Base-by-base conservation (phyloP, 2,888 invertebrate genomes). In the Spicauda simplicius region DNA sequence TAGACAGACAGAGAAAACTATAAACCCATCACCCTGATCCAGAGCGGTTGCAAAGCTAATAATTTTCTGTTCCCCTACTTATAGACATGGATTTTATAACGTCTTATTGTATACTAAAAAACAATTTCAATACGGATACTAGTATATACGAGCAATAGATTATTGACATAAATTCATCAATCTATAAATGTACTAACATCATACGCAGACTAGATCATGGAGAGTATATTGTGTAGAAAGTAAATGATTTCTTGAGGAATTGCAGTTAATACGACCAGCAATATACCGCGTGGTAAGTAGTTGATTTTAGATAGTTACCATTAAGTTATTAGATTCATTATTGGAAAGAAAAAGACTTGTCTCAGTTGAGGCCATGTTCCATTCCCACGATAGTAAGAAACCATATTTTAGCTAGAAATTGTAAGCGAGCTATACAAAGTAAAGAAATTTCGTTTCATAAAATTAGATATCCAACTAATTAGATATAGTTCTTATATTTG, bases 191-290 rank as follows among this genome's bases (percentile, higher is more conserved):
- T 14, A 14, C 10, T 5, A 2, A 41, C 41, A 14, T 14, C 41
- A n/a, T 25, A n/a, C 20, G 54, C 45, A 53, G 20, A 12, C 62
- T 62, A 45, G 55, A 55, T 54, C 54, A 25, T 20, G 19, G 41
- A 54, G 41, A 45, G n/a, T 58, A 41, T 41, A 41, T 41, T 62
- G 25, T 5, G 52, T 54, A 54, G 53, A 62, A 62, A 62, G 61
- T 54, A 62, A 62, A 62, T 41, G 19, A 62, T 54, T 53, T 41
- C 20, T n/a, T 58, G 41, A 41, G 41, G 41, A 59, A 67, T 61
- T 56, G 45, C 20, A 20, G 20, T 20, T 20, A 16, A 20, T 20
- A 53, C 20, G 18, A 20, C 12, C 12, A 5, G 53, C 53, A 20
- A 14, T 41, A 12, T 14, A 41, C 41, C 10, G 12, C 41, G 14